Evolutionary conservation across 2,888 invertebrate species (phyloP).

Genomic region (Stramonita haemastoma): DNA sequence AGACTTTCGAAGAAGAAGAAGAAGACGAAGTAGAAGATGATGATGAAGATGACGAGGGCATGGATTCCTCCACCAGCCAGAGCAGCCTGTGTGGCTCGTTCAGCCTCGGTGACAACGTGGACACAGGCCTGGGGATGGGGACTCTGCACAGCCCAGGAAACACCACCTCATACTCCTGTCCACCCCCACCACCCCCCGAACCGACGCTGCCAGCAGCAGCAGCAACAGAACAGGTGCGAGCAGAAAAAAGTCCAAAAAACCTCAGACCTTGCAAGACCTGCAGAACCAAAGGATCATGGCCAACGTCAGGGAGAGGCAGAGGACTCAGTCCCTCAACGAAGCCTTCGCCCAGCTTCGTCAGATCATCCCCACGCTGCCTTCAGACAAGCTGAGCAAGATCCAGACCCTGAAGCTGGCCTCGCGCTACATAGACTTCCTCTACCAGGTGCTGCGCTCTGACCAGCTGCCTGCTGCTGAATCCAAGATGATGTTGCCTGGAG

Average conservation of each 20-base stretch:
- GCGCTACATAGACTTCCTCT: constrained; percentile 93
- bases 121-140: neutral
- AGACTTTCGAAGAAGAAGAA: neutral
- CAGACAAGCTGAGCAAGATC: constrained; percentile 98
- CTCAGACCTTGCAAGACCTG: constrained; percentile 83
- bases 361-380: constrained; percentile 97
- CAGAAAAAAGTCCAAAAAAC: constrained; percentile 45
- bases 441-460: constrained; percentile 56
- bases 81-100: constrained; percentile 27
- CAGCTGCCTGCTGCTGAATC: constrained; percentile 75
- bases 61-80: constrained; percentile 8
- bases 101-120: neutral
- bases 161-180: neutral
- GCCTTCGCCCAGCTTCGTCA: constrained; percentile 94
- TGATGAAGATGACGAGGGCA: neutral
- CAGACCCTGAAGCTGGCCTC: constrained; percentile 97
- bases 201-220: neutral
- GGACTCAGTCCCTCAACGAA: constrained; percentile 80
- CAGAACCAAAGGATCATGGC: constrained; percentile 93
- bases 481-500: constrained; percentile 44
- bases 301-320: constrained; percentile 87
- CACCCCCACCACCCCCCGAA: neutral
- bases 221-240: neutral
- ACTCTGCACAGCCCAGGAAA: neutral
- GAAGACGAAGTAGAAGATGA: neutral